These are phyloP conservation scores for Lycophotia porphyrea DNA, from an alignment of 2,888 invertebrate genomes.

Conservation along the genomic window DNA sequence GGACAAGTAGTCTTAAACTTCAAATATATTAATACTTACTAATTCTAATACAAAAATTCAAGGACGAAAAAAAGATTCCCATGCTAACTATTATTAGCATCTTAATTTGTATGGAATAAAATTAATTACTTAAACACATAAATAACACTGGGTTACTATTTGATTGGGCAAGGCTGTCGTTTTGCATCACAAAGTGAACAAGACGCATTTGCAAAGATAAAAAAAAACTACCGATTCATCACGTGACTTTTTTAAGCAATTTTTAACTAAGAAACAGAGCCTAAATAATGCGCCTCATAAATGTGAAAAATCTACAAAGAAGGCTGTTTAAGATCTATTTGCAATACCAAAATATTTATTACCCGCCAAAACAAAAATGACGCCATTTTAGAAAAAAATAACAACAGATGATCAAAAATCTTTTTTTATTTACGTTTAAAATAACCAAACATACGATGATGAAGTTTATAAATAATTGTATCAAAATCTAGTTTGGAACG, in stretches of 20 bases:
- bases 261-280: background rate
- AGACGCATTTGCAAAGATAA: background rate
- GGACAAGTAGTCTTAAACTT: background rate
- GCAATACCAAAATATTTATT: too few relatives aligned
- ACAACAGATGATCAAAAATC: slow-evolving; percentile 1
- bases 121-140: slow-evolving; percentile 27
- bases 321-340: background rate
- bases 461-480: slow-evolving; percentile 58
- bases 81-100: slow-evolving; percentile 29
- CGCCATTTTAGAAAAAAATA: slow-evolving; percentile 13
- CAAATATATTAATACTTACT: background rate
- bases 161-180: slow-evolving; percentile 27
- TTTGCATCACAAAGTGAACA: slow-evolving; percentile 1
- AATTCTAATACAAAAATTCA: slow-evolving; percentile 24
- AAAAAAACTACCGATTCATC: background rate
- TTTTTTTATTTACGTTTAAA: slow-evolving; percentile 17
- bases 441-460: slow-evolving; percentile 29
- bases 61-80: slow-evolving; percentile 30
- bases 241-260: background rate
- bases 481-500: slow-evolving; percentile 44
- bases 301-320: background rate
- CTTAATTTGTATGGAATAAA: slow-evolving; percentile 24
- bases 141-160: slow-evolving; percentile 46
- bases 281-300: background rate
- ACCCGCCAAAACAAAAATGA: slow-evolving; percentile 1